Conservation (phyloP, 2,888 invertebrate genomes). For the Drosophila atripex region DNA sequence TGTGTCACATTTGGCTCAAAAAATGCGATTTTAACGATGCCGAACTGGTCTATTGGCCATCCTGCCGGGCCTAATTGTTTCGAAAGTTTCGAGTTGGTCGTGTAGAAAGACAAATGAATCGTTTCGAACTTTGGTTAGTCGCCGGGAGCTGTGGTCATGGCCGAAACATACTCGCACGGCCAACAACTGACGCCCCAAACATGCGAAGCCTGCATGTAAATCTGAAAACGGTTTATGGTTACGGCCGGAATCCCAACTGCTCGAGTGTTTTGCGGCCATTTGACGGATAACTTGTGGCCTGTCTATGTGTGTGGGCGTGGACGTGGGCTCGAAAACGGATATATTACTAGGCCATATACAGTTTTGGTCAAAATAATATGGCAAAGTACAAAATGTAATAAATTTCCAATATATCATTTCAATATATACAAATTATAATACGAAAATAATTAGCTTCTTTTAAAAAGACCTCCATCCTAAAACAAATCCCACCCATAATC, state of each 20-base stretch:
- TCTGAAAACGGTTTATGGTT: conserved; percentile 78
- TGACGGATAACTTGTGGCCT: conserved; percentile 78
- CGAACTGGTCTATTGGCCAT: conserved; percentile 49
- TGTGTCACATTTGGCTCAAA: conserved; percentile 72
- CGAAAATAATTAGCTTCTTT: not conserved
- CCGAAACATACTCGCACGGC: conserved; percentile 3
- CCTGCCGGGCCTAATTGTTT: conserved; percentile 61
- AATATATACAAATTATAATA: too few species aligned
- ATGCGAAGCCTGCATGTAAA: conserved; percentile 67
- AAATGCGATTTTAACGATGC: conserved; percentile 75
- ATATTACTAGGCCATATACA: not conserved
- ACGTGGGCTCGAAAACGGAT: conserved; percentile 5
- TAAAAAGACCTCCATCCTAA: not conserved
- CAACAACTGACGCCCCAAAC: conserved; percentile 58
- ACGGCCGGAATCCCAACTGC: conserved; percentile 69
- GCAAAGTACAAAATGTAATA: not conserved
- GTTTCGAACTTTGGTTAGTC: conserved; percentile 29
- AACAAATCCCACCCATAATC: not conserved
- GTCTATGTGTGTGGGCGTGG: conserved; percentile 22
- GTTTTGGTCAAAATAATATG: not conserved
- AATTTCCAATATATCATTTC: too few species aligned
- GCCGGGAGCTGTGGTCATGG: conserved; percentile 8
- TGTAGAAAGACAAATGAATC: conserved; percentile 69
- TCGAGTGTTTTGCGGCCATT: conserved; percentile 64
- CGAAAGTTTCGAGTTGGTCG: conserved; percentile 53